phyloP scores from a whole-genome alignment of 2,797 vertebrate species.

The Momotus momota region DNA sequence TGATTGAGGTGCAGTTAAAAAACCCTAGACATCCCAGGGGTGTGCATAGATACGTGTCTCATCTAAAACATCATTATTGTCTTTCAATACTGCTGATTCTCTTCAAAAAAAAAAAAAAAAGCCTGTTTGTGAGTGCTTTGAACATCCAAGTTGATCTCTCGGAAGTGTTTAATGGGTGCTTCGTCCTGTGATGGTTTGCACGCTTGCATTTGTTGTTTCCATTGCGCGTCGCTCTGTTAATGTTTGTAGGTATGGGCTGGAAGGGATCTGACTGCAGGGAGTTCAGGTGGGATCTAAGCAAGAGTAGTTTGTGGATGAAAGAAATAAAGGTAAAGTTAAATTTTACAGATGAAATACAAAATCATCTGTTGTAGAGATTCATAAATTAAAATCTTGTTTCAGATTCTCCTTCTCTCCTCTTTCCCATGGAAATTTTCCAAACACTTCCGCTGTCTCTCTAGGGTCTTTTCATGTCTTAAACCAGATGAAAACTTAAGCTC shows the following conservation, averaged over 20 bases:
- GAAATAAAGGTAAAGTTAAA: not conserved
- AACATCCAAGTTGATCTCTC: not conserved
- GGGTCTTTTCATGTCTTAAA: not conserved
- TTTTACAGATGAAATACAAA: not conserved
- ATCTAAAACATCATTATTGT: not conserved
- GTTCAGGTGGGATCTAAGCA: not conserved
- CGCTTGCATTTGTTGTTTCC: slow-evolving; percentile 37
- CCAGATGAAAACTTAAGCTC: not conserved
- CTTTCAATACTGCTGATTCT: slow-evolving; percentile 2
- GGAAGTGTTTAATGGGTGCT: slow-evolving; percentile 56
- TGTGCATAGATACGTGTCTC: not conserved
- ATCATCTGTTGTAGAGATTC: not conserved
- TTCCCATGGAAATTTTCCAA: not conserved
- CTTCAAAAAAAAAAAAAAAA: not conserved
- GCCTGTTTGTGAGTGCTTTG: slow-evolving; percentile 12
- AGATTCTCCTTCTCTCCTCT: not conserved
- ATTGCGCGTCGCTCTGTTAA: not conserved
- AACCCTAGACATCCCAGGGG: not conserved
- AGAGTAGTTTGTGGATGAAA: not conserved
- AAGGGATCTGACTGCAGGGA: not conserved
- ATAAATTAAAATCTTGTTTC: slow-evolving; percentile 4
- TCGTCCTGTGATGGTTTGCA: slow-evolving; percentile 5
- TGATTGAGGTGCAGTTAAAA: slow-evolving; percentile 2
- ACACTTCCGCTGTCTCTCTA: not conserved
- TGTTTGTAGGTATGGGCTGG: not conserved